These are phyloP conservation scores for Monochamus saltuarius DNA, from an alignment of 1,140 invertebrate genomes.

Conservation along the genomic window DNA sequence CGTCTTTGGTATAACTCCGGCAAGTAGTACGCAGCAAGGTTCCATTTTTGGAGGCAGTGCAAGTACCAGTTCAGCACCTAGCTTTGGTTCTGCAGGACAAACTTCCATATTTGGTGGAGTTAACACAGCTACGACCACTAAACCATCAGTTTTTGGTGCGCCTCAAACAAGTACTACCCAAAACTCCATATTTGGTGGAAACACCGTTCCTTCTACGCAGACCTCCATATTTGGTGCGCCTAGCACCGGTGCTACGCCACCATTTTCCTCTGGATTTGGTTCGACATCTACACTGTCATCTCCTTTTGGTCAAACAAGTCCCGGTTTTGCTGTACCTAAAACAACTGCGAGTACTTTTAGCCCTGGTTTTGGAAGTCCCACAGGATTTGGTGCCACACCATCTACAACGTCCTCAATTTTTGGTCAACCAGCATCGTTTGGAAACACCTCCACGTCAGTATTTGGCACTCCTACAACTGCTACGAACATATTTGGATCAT, in stretches of 20 bases:
- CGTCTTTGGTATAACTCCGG: no score
- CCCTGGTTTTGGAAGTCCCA: background rate
- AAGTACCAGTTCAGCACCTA: no score
- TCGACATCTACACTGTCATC: conserved; percentile 12
- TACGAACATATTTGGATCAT: conserved; percentile 24
- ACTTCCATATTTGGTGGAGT: no score
- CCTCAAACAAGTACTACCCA: background rate
- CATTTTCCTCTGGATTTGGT: conserved; percentile 21
- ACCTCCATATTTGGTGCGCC: conserved; percentile 17
- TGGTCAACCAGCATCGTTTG: conserved; percentile 23
- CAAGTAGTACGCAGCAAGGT: no score
- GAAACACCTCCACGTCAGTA: conserved; percentile 21
- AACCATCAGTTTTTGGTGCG: conserved; percentile 4
- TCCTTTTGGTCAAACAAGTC: conserved; percentile 1
- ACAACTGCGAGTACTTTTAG: conserved; percentile 29
- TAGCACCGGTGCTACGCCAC: conserved; percentile 13
- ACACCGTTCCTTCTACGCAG: background rate
- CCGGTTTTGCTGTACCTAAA: conserved; percentile 20
- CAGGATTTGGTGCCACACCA: conserved; percentile 4
- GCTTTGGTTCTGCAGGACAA: no score
- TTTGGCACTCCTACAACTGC: conserved; percentile 35
- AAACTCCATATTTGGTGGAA: background rate
- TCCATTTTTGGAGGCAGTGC: no score
- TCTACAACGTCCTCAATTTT: conserved; percentile 22
- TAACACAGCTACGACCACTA: conserved; percentile 9